A percentile compares a stretch with the other conserved stretches of the same genome.
Evolutionary conservation across 2,888 invertebrate genomes (phyloP).

Genomic region (Eupithecia abbreviata): DNA sequence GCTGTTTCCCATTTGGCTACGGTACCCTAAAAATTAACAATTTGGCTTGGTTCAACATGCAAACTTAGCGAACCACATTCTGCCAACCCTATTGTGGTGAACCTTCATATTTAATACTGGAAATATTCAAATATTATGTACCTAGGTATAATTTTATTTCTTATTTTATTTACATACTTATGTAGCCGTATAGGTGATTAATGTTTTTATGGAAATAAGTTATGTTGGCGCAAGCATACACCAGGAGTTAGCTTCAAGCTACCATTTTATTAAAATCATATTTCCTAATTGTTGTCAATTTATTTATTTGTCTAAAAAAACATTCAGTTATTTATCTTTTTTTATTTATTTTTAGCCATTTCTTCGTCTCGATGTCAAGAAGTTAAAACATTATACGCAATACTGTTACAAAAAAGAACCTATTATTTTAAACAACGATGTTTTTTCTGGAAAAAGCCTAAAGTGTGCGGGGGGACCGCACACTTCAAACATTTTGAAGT

Average conservation of each 20-base stretch:
- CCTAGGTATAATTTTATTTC: slow-evolving; percentile 13
- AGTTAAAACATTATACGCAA: too few relatives aligned
- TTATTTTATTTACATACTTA: slow-evolving; percentile 17
- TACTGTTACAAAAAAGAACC: too few relatives aligned
- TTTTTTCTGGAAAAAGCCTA: too few relatives aligned
- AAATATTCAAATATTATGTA: slow-evolving; percentile 6
- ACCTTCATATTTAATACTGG: slow-evolving; percentile 4
- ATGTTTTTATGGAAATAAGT: slow-evolving; percentile 15
- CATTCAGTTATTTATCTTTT: too few relatives aligned
- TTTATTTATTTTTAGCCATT: too few relatives aligned
- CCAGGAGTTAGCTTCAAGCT: background rate
- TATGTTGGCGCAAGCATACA: slow-evolving; percentile 3
- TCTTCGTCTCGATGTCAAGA: too few relatives aligned
- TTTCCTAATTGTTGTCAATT: background rate
- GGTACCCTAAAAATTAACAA: background rate
- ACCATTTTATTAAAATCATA: background rate
- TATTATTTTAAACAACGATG: too few relatives aligned
- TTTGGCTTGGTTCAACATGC: slow-evolving; percentile 1
- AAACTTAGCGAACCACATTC: background rate
- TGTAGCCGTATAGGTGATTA: slow-evolving; percentile 11
- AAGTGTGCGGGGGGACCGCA: too few relatives aligned
- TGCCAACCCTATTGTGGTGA: background rate
- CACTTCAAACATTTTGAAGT: too few relatives aligned
- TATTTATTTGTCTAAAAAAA: too few relatives aligned
- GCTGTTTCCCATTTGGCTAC: background rate